These are phyloP conservation scores for Syngnathus acus DNA, from an alignment of 2,797 vertebrate genomes.

Conservation along the genomic window DNA sequence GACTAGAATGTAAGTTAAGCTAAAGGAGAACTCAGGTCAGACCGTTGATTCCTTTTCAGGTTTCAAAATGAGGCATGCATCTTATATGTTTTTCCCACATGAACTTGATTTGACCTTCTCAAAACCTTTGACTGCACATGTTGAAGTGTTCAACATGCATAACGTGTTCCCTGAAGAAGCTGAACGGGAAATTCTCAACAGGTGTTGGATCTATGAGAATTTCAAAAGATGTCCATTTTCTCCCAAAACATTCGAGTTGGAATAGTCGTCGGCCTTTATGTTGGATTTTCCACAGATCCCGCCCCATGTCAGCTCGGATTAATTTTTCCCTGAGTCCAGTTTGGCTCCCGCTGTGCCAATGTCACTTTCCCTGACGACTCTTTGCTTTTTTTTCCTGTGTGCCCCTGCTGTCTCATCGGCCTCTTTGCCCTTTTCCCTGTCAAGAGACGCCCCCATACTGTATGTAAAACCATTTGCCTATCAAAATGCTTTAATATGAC, in stretches of 20 bases:
- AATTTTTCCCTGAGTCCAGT: conserved; percentile 23
- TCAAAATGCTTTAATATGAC: neutral
- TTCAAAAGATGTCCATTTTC: too few species aligned
- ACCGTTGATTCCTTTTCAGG: neutral
- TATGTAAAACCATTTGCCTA: neutral
- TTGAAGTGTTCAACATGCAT: too few species aligned
- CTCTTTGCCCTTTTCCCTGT: conserved; percentile 47
- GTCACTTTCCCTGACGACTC: conserved; percentile 44
- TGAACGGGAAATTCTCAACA: too few species aligned
- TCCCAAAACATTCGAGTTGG: too few species aligned
- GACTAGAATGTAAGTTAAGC: conserved; percentile 14
- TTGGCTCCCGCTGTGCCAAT: conserved; percentile 40
- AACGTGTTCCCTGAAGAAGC: too few species aligned
- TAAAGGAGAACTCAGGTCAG: neutral
- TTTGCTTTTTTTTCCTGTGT: conserved; percentile 37
- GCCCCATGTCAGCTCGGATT: neutral
- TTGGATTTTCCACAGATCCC: too few species aligned
- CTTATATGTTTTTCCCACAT: neutral
- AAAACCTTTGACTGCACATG: neutral
- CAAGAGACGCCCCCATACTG: conserved; percentile 23
- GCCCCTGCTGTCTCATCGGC: conserved; percentile 31
- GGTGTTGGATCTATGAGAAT: too few species aligned
- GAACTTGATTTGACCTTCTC: neutral
- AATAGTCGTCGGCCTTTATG: too few species aligned
- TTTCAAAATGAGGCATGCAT: neutral